Evolutionary conservation across 2,113 vertebrate species (phyloP).

Genomic region (Haliaeetus leucogaster): DNA sequence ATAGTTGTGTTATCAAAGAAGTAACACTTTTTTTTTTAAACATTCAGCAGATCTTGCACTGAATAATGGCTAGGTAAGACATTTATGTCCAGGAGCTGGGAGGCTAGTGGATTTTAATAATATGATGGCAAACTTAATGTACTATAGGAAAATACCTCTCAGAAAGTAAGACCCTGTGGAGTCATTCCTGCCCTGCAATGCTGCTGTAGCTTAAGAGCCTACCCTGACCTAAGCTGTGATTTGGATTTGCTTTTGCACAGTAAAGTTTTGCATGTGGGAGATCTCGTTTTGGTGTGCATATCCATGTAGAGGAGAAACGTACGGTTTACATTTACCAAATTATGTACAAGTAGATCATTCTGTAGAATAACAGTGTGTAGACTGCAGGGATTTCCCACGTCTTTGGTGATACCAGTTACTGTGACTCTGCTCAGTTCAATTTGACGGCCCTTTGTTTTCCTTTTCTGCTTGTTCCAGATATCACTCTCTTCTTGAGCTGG

Average conservation of each 20-base stretch:
- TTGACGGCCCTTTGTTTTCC: background rate
- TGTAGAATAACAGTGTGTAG: background rate
- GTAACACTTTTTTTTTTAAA: background rate
- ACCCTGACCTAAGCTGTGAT: background rate
- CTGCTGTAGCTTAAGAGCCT: background rate
- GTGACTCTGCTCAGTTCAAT: background rate
- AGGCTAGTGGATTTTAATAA: background rate
- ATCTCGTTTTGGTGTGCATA: background rate
- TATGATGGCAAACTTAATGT: background rate
- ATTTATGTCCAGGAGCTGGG: background rate
- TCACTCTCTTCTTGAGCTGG: slow-evolving; percentile 88
- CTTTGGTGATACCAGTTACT: background rate
- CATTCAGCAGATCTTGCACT: background rate
- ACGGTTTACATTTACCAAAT: background rate
- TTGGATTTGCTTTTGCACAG: background rate
- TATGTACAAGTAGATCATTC: background rate
- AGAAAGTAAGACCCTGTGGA: background rate
- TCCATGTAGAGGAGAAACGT: background rate
- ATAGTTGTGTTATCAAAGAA: background rate
- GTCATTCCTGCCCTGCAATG: background rate
- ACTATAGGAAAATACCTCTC: background rate
- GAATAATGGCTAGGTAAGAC: background rate
- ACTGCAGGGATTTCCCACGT: background rate
- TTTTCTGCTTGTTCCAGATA: slow-evolving; percentile 74
- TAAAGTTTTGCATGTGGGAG: background rate